Conservation (phyloP, 1,140 invertebrate species). For the Cherax quadricarinatus region DNA sequence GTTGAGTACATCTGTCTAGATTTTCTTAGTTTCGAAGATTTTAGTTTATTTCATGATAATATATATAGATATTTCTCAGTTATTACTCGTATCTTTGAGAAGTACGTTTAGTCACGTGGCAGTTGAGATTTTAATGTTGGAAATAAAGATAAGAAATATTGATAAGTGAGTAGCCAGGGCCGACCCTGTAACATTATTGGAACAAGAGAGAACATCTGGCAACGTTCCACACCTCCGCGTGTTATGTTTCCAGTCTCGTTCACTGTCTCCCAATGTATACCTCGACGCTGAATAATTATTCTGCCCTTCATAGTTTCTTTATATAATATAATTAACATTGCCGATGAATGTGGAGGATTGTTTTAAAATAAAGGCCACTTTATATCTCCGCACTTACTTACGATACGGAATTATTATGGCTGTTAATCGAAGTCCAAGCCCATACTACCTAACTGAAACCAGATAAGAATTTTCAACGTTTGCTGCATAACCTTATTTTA, state of each 20-base stretch:
- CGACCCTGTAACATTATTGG: slow-evolving; percentile 26
- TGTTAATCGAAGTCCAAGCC: slow-evolving; percentile 4
- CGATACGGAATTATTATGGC: not conserved
- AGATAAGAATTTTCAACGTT: slow-evolving; percentile 63
- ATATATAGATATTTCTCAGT: too few species aligned
- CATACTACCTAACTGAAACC: not conserved
- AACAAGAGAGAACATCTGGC: slow-evolving; percentile 65
- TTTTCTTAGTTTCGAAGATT: not conserved
- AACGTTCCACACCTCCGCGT: slow-evolving; percentile 63
- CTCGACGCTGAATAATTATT: too few species aligned
- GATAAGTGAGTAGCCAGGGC: slow-evolving; percentile 4
- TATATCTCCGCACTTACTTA: not conserved
- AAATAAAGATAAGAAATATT: not conserved
- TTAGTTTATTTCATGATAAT: not conserved
- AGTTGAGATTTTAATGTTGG: not conserved
- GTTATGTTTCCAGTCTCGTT: slow-evolving; percentile 67
- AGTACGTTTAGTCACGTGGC: too few species aligned
- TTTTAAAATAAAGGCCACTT: not conserved
- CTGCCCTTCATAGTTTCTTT: not conserved
- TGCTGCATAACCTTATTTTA: slow-evolving; percentile 57
- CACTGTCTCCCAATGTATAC: not conserved
- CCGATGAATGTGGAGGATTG: not conserved
- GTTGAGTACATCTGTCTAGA: not conserved
- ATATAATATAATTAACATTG: not conserved
- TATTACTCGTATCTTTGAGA: not conserved